Base-by-base conservation (phyloP, 2,888 invertebrate species). In the Pedicia rivosa region DNA sequence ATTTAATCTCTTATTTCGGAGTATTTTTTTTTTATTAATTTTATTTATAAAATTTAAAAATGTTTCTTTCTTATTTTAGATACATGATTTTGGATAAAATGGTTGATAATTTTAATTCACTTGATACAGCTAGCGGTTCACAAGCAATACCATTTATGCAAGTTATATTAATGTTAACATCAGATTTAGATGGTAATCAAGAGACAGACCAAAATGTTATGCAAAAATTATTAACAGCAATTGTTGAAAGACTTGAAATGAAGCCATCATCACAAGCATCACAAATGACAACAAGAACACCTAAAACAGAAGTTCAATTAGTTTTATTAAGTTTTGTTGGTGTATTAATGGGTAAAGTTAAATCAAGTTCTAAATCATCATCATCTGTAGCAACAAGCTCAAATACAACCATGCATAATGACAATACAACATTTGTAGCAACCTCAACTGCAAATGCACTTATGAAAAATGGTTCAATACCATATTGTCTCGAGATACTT, bases 121-220 rank as follows among this genome's bases (percentile, higher is more conserved):
- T 92, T 37, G 70, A 78, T 45, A 66, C 73, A 32, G 72, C 84
- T 43, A 82, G 82, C 15, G 92, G 92, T 2, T 75, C 86, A 6
- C 68, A 86, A 42, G 79, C 84, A 14, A 86, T 94, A 53, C 92
- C 94, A 0, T 86, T 87, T 51, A 77, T 94, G 57, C 92, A 94
- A 72, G 86, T 83, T 44, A 70, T 92, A 4, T 67, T 91, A 8
- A 88, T 91, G 80, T 63, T 92, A 36, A 86, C 87, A 1, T 77
- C 81, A 7, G 91, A 92, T 57, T 67, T 92, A 17, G 90, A 91
- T 57, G 80, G 82, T 0, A 78, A 78, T 48, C 80, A 81, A 22
- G 88, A 84, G 51, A 68, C 72, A 29, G 87, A 92, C 56, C 73
- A 77, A 47, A 67, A 70, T 0, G 80, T 83, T 20, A 64, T 92